Base-by-base conservation (phyloP, 2,797 vertebrate genomes). In the Halcyon chelicuti region DNA sequence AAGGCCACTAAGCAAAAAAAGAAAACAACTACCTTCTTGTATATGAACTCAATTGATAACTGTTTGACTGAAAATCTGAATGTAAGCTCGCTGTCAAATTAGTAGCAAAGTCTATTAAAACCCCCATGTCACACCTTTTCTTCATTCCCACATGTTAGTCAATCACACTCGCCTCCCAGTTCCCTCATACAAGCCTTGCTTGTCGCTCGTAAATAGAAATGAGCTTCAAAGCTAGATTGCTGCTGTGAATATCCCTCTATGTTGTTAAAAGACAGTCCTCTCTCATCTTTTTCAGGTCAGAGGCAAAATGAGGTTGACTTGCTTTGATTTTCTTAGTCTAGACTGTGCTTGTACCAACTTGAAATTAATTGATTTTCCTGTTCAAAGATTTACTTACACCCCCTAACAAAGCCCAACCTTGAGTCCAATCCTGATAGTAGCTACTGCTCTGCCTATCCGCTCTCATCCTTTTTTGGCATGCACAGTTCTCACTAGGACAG, bases 321-420 rank as follows among this genome's bases (percentile, higher is more conserved):
- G 60, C 46, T 96, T 95, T 93, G 83, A 93, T 94, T 96, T 86
- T 86, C 76, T 90, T 86, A 60, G 84, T 79, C 49, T 96, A 93
- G 88, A 51, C 72, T 91, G 63, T 89, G 42, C 54, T 94, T 87
- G 68, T 21, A 81, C 14, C 80, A 91, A 74, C 58, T 54, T 76
- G 66, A 94, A 93, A 79, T 88, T 58, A 80, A 80, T 91, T 74
- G 51, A 40, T 86, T 88, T 88, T 88, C 66, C 49, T 68, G 8
- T 72, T 90, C 26, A 88, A 52, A 77, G 17, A 28, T 63, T 94
- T 86, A 25, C 58, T 94, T 93, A 65, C 9, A 81, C 5, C 14
- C 22, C 37, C 15, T 37, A 33, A 65, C 83, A 91, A 74, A 71
- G 4, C 12, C 31, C 71, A 73, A 23, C 2, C 1, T 20, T 73